A percentile compares a stretch with the other conserved stretches of the same genome.
These are phyloP conservation scores for Heteropelma amictum DNA, from an alignment of 2,888 invertebrate species.

Conservation along the genomic window DNA sequence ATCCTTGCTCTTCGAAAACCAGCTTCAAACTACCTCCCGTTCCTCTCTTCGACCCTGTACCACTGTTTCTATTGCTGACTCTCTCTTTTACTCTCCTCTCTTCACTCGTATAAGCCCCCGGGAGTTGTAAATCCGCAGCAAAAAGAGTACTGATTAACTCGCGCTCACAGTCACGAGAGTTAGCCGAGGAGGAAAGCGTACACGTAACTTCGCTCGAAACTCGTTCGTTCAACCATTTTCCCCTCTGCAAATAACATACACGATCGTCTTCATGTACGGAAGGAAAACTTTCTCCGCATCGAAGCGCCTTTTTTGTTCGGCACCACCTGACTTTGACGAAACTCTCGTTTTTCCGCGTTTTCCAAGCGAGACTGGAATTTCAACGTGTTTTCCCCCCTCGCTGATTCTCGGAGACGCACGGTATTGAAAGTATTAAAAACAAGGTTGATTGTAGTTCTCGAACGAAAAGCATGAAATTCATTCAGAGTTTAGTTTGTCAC, in stretches of 20 bases:
- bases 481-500: no score
- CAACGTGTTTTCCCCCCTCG: no score
- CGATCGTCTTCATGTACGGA: background rate
- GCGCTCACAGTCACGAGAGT: conserved; percentile 65
- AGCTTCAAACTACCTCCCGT: conserved; percentile 45
- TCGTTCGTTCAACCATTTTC: conserved; percentile 40
- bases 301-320: conserved; percentile 34
- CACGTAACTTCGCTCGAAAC: conserved; percentile 42
- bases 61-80: background rate
- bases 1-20: conserved; percentile 45
- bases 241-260: conserved; percentile 19
- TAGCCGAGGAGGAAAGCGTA: conserved; percentile 38
- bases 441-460: no score
- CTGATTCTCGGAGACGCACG: background rate
- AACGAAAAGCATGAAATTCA: no score
- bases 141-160: conserved; percentile 70
- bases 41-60: conserved; percentile 24
- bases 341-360: conserved; percentile 29
- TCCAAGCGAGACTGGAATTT: background rate
- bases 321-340: conserved; percentile 8
- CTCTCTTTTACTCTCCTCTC: conserved; percentile 1
- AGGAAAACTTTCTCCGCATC: conserved; percentile 54
- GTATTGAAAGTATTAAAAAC: no score
- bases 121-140: conserved; percentile 50
- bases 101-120: conserved; percentile 37